Base-by-base conservation (phyloP, 1,140 invertebrate species). In the Halyomorpha halys region DNA sequence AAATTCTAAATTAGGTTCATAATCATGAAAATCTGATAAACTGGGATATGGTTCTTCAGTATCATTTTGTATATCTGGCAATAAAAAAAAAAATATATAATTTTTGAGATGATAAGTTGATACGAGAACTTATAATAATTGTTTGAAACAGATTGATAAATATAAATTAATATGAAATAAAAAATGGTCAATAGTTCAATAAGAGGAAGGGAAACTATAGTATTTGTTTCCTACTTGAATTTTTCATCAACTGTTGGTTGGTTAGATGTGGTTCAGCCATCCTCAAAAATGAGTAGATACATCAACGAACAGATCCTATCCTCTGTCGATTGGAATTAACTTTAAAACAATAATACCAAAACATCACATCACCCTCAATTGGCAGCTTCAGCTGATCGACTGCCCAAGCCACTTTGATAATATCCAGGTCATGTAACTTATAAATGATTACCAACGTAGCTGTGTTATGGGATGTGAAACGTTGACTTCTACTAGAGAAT, bases 1-100 rank as follows among this genome's bases (percentile, higher is more conserved):
- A 80, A 96, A 97, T 76, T 97, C 93, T 72, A 96, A 79, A 77
- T 92, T 90, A 25, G 92, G 92, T 74, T 96, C 92, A 75, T 94
- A 91, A 78, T 94, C 91, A 76, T 93, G 90, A 74, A 86, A 90
- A 75, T 93, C 91, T 44, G 90, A 93, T 61, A 94, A 80, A 77
- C 91, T 94, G 56, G 89, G 88, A 74, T 89, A 89, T 15, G 86
- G 83, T 74, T 92, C 90, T 68, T 94, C 91, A 34, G 64, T 44
- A 64, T 71, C 70, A 53, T 67, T 69, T 21, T 59, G 63, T 8
- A 54, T 39, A 49, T 45, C 67, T 53, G 47, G 11, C 19, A 60
- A 53, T 19, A 2, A 21, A 56, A 23, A 19, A 18, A n/a, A n/a
- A 49, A 49, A 6, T 1, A 18, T 11, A 6, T 11, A 56, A 11